Evolutionary conservation across 2,888 invertebrate species (phyloP), one percentile per base, ranked within the genome.

Genomic region (Galeopsomyia nigrocyanea): DNA sequence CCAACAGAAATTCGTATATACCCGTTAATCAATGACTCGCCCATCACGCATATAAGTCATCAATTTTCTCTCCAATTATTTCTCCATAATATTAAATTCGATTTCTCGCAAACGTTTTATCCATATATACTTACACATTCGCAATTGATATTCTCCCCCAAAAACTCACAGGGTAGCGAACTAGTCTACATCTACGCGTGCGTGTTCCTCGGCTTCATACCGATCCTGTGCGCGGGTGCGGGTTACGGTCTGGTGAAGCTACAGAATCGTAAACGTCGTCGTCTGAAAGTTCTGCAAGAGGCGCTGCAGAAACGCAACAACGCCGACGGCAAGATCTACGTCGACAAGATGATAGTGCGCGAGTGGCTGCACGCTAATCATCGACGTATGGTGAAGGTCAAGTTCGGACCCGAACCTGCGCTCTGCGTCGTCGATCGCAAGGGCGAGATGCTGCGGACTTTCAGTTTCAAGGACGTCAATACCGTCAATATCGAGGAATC

Each of bases 101-200:
- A 13, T 55, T 5, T 55, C 55, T 55, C n/a, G n/a, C n/a, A 26
- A 26, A 26, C 26, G 26, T 5, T 2, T 26, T 26, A 5, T 3
- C 26, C 26, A 26, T 5, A 26, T 3, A 5, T 5, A 26, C 26
- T 5, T 55, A 3, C 26, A 5, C 26, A 26, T 2, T 2, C 56
- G 5, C 14, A 22, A 21, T 56, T 17, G 21, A n/a, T n/a, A n/a
- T n/a, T n/a, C n/a, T n/a, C n/a, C n/a, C n/a, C n/a, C n/a, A n/a
- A n/a, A n/a, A n/a, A 39, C 10, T 39, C 13, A 10, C 88, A 96
- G 90, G 98, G 98, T 22, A 98, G 97, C 81, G 98, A 99, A 86
- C 90, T 98, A 71, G 95, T 96, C n/a, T 99, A 96, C 88, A 98
- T 99, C 81, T 97, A 97, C 87, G 95, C 94, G 0, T 98, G 98